Evolutionary conservation across 2,113 vertebrate genomes (phyloP).

Genomic region (Vicugna pacos): DNA sequence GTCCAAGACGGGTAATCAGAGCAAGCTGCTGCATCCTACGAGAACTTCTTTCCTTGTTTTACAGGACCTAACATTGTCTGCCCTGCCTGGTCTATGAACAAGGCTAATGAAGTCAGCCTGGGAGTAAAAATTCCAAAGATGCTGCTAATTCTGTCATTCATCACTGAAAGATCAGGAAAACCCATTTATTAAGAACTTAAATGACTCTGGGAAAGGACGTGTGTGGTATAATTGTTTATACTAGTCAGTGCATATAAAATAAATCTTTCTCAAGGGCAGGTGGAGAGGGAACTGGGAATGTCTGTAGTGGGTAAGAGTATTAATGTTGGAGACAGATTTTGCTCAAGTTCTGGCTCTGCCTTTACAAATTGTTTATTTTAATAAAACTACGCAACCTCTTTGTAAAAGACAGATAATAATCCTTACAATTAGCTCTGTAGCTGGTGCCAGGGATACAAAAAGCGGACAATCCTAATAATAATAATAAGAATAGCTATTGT

Average conservation of each 20-base stretch:
- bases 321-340: slow-evolving; percentile 38
- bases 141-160: slow-evolving; percentile 6
- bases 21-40: slow-evolving; percentile 1
- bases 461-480: background rate
- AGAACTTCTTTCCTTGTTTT: background rate
- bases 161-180: slow-evolving; percentile 9
- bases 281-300: background rate
- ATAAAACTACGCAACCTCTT: background rate
- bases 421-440: background rate
- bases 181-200: slow-evolving; percentile 48
- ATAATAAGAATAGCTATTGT: background rate
- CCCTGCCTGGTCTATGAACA: background rate
- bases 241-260: slow-evolving; percentile 65
- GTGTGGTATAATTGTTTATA: slow-evolving; percentile 36
- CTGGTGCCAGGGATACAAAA: background rate
- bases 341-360: background rate
- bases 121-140: background rate
- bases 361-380: background rate
- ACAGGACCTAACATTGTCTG: background rate
- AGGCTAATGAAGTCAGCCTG: slow-evolving; percentile 23
- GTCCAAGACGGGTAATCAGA: slow-evolving; percentile 32
- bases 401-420: background rate
- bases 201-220: slow-evolving; percentile 36
- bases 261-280: slow-evolving; percentile 47
- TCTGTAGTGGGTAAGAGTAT: background rate